Base-by-base conservation (phyloP, 2,888 invertebrate genomes). In the Tyria jacobaeae region DNA sequence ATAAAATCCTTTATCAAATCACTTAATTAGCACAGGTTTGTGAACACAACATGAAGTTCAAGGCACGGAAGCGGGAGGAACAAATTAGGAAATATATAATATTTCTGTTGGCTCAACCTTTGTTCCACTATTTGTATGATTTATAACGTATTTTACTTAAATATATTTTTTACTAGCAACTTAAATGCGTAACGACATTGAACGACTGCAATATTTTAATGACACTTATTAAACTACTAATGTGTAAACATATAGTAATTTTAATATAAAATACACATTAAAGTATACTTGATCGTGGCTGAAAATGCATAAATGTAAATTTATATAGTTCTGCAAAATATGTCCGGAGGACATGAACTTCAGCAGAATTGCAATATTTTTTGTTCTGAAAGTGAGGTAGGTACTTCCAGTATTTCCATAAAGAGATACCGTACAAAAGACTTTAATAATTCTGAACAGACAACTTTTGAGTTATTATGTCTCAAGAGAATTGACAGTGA, bases 401-500 rank as follows among this genome's bases (percentile, higher is more conserved):
- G 49, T 51, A 66, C 54, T 64, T 63, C 52, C 60, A 73, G 39
- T 44, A 76, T 79, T 80, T 76, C 60, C 75, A 79, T 79, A 80
- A 78, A 80, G 70, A 72, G 69, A 68, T 66, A 17, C 21, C 49
- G 55, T 68, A 72, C 75, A 76, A 77, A 44, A 75, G 72, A 66
- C 70, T 78, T 84, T 84, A 78, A 79, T 74, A 75, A 81, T 82
- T 78, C 79, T 75, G 72, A 76, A 76, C 76, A 66, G 68, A 73
- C 75, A 78, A 76, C 71, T 80, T 68, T 65, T 81, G 78, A 81
- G 78, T 81, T 82, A 83, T 85, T 83, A 80, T 71, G 68, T 75
- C 66, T 64, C 69, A 61, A 73, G 64, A 64, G 74, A 78, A 80
- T 80, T 79, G 79, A 79, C 78, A 71, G 70, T 64, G 70, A 76